Base-by-base conservation (phyloP, 2,888 invertebrate species). In the Ennomos fuscantarius region DNA sequence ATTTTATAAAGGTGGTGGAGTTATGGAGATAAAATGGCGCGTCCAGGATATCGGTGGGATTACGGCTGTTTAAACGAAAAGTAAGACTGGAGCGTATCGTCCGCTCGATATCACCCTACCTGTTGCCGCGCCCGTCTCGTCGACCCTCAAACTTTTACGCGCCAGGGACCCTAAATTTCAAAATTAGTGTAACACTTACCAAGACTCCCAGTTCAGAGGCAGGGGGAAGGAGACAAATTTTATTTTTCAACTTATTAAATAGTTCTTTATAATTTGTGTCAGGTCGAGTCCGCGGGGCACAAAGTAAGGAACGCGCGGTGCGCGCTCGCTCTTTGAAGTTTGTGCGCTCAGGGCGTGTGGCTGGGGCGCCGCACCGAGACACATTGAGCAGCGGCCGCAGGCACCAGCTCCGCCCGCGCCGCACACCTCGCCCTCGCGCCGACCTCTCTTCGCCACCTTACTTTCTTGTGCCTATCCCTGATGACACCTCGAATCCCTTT, bases 31-130 rank as follows among this genome's bases (percentile, higher is more conserved):
- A 86, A 86, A 83, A 87, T 86, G 86, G 86, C 85, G 81, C 78
- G 70, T 72, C 66, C 68, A 74, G 70, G 69, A 73, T 56, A 63
- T 72, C 65, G 68, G 76, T 75, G 69, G 79, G 82, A 84, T 82
- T 80, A 81, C 68, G 68, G 66, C 53, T 71, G 76, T 74, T 80
- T 80, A 75, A 73, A 71, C 72, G 75, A 78, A 83, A 85, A 84
- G 82, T 82, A 80, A 82, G 81, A 80, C 76, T 78, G 74, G 74
- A 79, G 72, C 69, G 74, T 73, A 74, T 76, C 74, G 68, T 65
- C 50, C 84, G 86, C 82, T 87, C 87, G 81, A 87, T 87, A 88
- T 72, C 73, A 71, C 63, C 74, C 78, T 82, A 87, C 87, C 86
- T 87, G 87, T 87, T 87, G 87, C 86, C 82, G 74, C 79, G 79